Evolutionary conservation across 2,797 vertebrate genomes (phyloP), one percentile per base, ranked within the genome.

Genomic region (Varecia variegata): DNA sequence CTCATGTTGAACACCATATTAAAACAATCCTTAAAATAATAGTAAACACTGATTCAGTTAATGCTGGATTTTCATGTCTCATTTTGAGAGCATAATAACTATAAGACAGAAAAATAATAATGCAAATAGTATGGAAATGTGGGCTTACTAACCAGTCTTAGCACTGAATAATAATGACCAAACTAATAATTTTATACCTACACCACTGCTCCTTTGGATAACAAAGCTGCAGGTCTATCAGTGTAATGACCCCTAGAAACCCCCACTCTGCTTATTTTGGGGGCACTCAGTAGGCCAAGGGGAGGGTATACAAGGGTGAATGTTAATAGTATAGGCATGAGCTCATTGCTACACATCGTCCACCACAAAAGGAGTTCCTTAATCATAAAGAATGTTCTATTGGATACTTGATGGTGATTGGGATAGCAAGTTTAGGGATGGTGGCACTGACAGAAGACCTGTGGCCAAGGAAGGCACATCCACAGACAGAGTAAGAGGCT

Each of bases 21-120:
- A 93, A 97, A 96, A 89, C n/a, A 91, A 45, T 86, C 35, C 35
- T 71, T 79, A 96, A 92, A 84, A 93, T 90, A 90, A 92, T 73
- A 96, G 70, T 96, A 92, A 95, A 93, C 89, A 86, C 15, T 60
- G 56, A 90, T 67, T 93, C 40, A 60, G 58, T 76, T 74, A 93
- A 71, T 95, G 50, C 32, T 95, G 30, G 32, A 52, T 90, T 86
- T 94, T 92, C 27, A 54, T 60, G 56, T 84, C 25, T 88, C 52
- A 85, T 82, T 93, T 96, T 93, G 82, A 96, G 45, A 82, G 23
- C 52, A 91, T 60, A 88, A 91, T 54, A 90, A 83, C 70, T 58
- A 5, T 54, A 90, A 88, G 38, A 76, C 1, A 76, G 80, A 93
- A 97, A 93, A 93, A 93, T 68, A 71, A 71, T 77, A 87, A 93